Percentiles rank a stretch among this genome's conserved stretches.
Evolutionary conservation across 2,797 vertebrate species (phyloP).

Genomic region (Brachymystax lenok): DNA sequence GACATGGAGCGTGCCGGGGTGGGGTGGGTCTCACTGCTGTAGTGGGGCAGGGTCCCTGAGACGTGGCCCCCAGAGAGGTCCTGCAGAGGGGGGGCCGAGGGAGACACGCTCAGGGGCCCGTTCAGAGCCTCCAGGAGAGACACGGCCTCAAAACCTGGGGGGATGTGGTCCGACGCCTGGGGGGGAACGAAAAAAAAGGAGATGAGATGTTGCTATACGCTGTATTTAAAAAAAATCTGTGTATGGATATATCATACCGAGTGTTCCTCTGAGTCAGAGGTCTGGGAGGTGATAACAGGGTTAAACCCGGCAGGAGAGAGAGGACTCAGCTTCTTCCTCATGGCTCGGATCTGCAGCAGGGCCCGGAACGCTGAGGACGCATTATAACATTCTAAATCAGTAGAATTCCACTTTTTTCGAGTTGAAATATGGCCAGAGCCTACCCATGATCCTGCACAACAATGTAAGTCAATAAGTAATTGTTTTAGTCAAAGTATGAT

Average conservation of each 20-base stretch:
- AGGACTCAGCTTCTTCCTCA: slow-evolving; percentile 94
- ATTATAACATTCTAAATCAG: not conserved
- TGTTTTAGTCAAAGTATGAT: too few species aligned
- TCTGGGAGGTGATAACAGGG: slow-evolving; percentile 93
- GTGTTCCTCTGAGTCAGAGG: slow-evolving; percentile 94
- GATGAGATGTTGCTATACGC: too few species aligned
- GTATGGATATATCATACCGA: slow-evolving; percentile 74
- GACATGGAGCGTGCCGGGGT: slow-evolving; percentile 79
- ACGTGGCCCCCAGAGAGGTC: slow-evolving; percentile 78
- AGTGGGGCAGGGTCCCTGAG: slow-evolving; percentile 80
- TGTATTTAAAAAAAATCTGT: not conserved
- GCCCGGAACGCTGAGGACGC: slow-evolving; percentile 86
- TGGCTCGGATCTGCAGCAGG: slow-evolving; percentile 96
- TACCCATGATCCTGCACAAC: too few species aligned
- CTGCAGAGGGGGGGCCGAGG: slow-evolving; percentile 77
- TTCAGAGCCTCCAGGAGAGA: slow-evolving; percentile 97
- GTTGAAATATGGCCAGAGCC: too few species aligned
- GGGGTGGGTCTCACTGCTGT: slow-evolving; percentile 82
- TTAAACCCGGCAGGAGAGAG: slow-evolving; percentile 89
- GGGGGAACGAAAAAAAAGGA: not conserved
- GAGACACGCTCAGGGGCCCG: slow-evolving; percentile 87
- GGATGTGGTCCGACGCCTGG: slow-evolving; percentile 94
- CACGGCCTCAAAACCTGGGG: slow-evolving; percentile 92
- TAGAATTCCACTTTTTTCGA: too few species aligned
- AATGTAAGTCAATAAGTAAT: too few species aligned